A percentile compares a stretch with the other conserved stretches of the same genome.
phyloP scores from a whole-genome alignment of 2,797 vertebrate species.

The Poecilia gillii region DNA sequence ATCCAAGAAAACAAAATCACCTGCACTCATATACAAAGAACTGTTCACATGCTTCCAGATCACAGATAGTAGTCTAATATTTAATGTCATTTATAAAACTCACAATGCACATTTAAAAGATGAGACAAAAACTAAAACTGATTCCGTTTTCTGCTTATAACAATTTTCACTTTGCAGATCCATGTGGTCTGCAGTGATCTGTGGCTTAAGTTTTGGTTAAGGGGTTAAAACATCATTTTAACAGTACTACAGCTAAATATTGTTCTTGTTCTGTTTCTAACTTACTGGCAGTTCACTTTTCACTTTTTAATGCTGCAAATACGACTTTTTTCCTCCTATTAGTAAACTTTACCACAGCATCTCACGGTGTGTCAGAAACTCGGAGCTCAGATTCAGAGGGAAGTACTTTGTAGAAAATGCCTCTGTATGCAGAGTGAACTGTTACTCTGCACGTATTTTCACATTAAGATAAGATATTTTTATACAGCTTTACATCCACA shows the following conservation, averaged over 20 bases:
- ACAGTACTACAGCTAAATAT: slow-evolving; percentile 34
- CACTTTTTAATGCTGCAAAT: slow-evolving; percentile 16
- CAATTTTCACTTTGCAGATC: slow-evolving; percentile 19
- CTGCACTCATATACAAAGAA: neutral
- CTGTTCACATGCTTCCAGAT: neutral
- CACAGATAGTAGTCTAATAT: slow-evolving; percentile 4
- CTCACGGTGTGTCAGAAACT: slow-evolving; percentile 12
- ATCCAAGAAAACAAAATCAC: slow-evolving; percentile 10
- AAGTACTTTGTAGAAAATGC: slow-evolving; percentile 19
- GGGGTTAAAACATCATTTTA: slow-evolving; percentile 24
- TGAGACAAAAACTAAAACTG: neutral
- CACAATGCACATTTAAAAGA: neutral
- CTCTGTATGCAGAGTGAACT: neutral
- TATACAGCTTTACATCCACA: neutral
- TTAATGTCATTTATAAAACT: neutral
- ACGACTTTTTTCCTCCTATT: slow-evolving; percentile 14
- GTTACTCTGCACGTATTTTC: neutral
- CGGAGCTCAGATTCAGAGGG: slow-evolving; percentile 20
- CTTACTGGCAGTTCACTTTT: slow-evolving; percentile 34
- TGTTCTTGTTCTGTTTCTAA: slow-evolving; percentile 34
- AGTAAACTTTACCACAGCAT: slow-evolving; percentile 11
- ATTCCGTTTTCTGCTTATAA: slow-evolving; percentile 11
- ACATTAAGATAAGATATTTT: neutral
- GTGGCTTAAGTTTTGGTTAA: slow-evolving; percentile 16
- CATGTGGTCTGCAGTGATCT: slow-evolving; percentile 6